A percentile compares a stretch with the other conserved stretches of the same genome.
These are phyloP conservation scores for Lissonota sp. DNA, from an alignment of 2,888 invertebrate species.

Conservation along the genomic window DNA sequence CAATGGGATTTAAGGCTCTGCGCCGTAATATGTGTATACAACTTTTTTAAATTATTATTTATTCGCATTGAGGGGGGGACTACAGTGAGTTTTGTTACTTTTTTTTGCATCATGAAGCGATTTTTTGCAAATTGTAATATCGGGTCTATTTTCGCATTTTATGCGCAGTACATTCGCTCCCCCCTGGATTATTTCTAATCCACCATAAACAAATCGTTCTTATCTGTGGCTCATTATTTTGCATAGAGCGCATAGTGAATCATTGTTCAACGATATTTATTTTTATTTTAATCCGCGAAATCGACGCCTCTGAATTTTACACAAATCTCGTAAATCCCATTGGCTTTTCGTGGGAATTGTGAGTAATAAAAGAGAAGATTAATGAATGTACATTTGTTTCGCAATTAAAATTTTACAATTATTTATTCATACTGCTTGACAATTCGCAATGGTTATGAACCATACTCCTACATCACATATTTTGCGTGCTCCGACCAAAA, in stretches of 20 bases:
- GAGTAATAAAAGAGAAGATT: no score
- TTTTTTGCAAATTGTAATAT: no score
- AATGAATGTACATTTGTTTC: no score
- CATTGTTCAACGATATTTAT: no score
- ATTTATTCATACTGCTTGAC: constrained; percentile 15
- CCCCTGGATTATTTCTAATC: not conserved
- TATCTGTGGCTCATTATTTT: no score
- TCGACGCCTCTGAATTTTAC: no score
- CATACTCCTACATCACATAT: constrained; percentile 36
- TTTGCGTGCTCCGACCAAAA: not conserved
- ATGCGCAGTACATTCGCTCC: not conserved
- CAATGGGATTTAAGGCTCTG: constrained; percentile 41
- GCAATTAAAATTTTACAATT: constrained; percentile 4
- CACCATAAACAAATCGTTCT: not conserved
- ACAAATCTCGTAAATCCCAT: no score
- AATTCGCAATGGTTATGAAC: constrained; percentile 22
- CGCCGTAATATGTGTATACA: not conserved
- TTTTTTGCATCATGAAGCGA: constrained; percentile 1
- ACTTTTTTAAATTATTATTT: constrained; percentile 47
- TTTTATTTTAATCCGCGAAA: no score
- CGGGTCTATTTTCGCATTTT: no score
- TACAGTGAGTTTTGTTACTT: constrained; percentile 40
- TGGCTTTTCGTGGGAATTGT: no score
- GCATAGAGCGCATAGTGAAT: no score
- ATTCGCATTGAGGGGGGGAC: constrained; percentile 46